A percentile compares a stretch with the other conserved stretches of the same genome.
Evolutionary conservation across 2,888 invertebrate species (phyloP).

Genomic region (Parthenolecanium corni): DNA sequence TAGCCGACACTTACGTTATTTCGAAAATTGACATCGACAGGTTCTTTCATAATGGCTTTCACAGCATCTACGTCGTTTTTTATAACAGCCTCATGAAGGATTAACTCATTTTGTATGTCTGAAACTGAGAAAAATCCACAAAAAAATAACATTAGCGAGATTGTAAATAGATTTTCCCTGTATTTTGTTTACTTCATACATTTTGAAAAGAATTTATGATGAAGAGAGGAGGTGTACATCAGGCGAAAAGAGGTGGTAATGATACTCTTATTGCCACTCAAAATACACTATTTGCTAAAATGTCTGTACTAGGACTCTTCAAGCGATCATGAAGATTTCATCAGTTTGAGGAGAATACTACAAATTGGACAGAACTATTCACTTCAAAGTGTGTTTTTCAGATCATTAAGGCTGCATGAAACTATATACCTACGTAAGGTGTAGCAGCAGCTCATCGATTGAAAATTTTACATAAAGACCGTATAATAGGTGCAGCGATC

Average conservation of each 20-base stretch:
- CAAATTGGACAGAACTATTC: too few relatives aligned
- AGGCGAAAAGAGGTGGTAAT: background rate
- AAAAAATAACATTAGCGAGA: background rate
- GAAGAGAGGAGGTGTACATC: background rate
- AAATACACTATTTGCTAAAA: too few relatives aligned
- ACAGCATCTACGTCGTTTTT: constrained; percentile 59
- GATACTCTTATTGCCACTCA: background rate
- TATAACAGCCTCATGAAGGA: constrained; percentile 61
- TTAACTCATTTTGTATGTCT: constrained; percentile 53
- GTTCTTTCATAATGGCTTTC: constrained; percentile 50
- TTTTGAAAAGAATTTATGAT: background rate
- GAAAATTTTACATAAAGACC: too few relatives aligned
- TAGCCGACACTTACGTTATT: constrained; percentile 53
- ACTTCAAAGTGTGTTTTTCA: too few relatives aligned
- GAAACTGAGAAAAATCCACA: constrained; percentile 30
- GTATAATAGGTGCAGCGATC: too few relatives aligned
- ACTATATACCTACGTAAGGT: too few relatives aligned
- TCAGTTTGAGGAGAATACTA: too few relatives aligned
- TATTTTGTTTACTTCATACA: background rate
- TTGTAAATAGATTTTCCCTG: background rate
- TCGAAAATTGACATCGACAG: constrained; percentile 57
- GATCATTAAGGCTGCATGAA: too few relatives aligned
- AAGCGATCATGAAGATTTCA: too few relatives aligned
- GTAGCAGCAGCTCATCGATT: too few relatives aligned
- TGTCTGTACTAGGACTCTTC: too few relatives aligned